Evolutionary conservation across 2,888 invertebrate species (phyloP).

Genomic region (Melanostoma mellinum): DNA sequence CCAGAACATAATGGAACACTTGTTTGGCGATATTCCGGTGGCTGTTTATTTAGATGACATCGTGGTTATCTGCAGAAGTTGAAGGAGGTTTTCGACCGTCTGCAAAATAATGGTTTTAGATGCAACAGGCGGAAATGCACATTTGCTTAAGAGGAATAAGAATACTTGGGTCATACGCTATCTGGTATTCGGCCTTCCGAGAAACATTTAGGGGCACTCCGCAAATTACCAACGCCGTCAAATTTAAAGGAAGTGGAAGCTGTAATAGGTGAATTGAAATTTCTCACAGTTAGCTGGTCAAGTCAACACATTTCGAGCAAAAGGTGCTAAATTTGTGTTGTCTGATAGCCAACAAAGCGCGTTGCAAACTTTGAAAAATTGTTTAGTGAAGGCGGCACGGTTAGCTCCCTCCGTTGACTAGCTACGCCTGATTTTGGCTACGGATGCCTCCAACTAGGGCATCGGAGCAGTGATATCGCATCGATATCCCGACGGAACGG

Average conservation of each 20-base stretch:
- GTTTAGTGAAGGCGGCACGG: slow-evolving; percentile 72
- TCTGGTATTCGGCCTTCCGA: not conserved
- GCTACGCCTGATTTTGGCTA: no score
- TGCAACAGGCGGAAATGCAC: not conserved
- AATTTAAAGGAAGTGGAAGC: slow-evolving; percentile 39
- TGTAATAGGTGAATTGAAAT: slow-evolving; percentile 75
- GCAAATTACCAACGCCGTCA: not conserved
- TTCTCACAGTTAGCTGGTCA: slow-evolving; percentile 71
- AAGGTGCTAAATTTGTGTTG: slow-evolving; percentile 74
- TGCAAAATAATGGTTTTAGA: no score
- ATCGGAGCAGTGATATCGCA: slow-evolving; percentile 76
- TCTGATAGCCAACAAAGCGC: slow-evolving; percentile 34
- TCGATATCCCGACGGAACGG: slow-evolving; percentile 76
- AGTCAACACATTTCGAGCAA: slow-evolving; percentile 72
- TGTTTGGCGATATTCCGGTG: no score
- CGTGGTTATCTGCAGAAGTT: no score
- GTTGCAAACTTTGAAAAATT: slow-evolving; percentile 21
- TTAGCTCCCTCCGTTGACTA: no score
- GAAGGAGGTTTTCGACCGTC: no score
- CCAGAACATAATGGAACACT: no score
- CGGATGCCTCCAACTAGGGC: slow-evolving; percentile 53
- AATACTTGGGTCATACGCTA: slow-evolving; percentile 1
- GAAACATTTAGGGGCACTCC: not conserved
- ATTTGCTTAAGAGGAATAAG: not conserved
- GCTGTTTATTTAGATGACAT: no score